Conservation (phyloP, 2,113 vertebrate genomes). For the Fulica atra region DNA sequence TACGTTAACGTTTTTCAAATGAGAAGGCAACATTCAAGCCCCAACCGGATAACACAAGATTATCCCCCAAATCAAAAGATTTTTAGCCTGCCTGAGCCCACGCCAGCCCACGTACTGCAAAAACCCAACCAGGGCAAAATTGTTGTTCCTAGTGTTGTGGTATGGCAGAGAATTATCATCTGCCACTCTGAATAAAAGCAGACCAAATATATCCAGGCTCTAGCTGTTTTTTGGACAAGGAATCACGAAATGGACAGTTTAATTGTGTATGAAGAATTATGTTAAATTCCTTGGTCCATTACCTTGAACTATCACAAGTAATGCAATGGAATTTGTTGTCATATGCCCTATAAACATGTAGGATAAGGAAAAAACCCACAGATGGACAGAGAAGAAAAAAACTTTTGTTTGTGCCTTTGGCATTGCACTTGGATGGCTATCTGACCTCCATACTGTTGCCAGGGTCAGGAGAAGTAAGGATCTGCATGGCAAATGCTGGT, state of each 20-base stretch:
- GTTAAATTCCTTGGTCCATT: neutral
- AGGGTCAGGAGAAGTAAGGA: slow-evolving; percentile 40
- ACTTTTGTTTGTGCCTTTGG: slow-evolving; percentile 53
- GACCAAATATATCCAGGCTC: neutral
- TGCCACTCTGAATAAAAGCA: slow-evolving; percentile 51
- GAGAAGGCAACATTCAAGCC: slow-evolving; percentile 5
- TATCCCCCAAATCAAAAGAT: slow-evolving; percentile 32
- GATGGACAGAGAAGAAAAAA: slow-evolving; percentile 45
- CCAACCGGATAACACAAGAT: neutral
- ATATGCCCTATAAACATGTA: neutral
- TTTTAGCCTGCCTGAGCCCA: slow-evolving; percentile 16
- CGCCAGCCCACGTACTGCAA: slow-evolving; percentile 36
- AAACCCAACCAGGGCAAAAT: slow-evolving; percentile 26
- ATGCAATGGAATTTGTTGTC: neutral
- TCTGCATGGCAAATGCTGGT: slow-evolving; percentile 5
- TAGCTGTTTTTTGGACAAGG: neutral
- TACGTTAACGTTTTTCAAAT: slow-evolving; percentile 2
- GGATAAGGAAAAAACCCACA: slow-evolving; percentile 30
- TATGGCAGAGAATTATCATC: slow-evolving; percentile 37
- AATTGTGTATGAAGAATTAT: neutral
- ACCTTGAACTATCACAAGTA: slow-evolving; percentile 19
- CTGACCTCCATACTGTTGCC: slow-evolving; percentile 51
- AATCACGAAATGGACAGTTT: neutral
- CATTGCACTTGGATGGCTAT: slow-evolving; percentile 45
- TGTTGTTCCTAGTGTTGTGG: neutral